Evolutionary conservation across 2,113 vertebrate genomes (phyloP), one percentile per base, ranked within the genome.

Genomic region (Amblyopsis rosae): DNA sequence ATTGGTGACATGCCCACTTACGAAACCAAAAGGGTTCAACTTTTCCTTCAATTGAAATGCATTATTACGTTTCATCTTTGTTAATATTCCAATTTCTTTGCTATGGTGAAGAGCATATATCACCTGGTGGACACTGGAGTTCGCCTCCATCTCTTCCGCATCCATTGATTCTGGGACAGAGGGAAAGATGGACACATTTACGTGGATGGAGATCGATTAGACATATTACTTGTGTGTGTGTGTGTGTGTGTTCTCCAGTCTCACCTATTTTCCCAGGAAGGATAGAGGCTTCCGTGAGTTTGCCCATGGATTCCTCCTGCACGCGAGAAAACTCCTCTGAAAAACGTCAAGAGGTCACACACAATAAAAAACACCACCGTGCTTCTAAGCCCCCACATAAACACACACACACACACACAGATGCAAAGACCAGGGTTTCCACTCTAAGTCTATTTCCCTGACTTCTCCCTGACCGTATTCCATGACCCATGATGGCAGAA

Each of bases 261-360:
- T 74, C 67, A 95, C 97, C 95, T 0, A 85, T 85, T 72, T 95
- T 96, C 56, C 98, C 94, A 0, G 93, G 91, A 66, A 95, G 94
- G 0, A 94, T 94, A 0, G 95, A 92, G 0, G 77, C 91, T 65
- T 96, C 95, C 53, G 93, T 94, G 0, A 93, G 86, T 60, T 95
- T 97, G 79, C 94, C 88, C 0, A 92, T 91, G 0, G 95, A 93
- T 62, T 97, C 96, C 57, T 98, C 96, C 45, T 96, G 91, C 13
- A 95, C 95, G 6, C 91, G 90, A 32, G 96, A 98, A 66, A 99
- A 99, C 56, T 98, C 97, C 95, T 99, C 97, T 99, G 80, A 56
- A 46, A 75, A 82, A 51, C 71, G 0, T 69, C n/a, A 84, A 3
- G 12, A 5, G 3, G 15, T 1, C 45, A 80, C 1, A 76, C 1